Percentiles rank a stretch among this genome's conserved stretches.
phyloP scores from a whole-genome alignment of 2,888 invertebrate species.

The Caenorhabditis sp. region DNA sequence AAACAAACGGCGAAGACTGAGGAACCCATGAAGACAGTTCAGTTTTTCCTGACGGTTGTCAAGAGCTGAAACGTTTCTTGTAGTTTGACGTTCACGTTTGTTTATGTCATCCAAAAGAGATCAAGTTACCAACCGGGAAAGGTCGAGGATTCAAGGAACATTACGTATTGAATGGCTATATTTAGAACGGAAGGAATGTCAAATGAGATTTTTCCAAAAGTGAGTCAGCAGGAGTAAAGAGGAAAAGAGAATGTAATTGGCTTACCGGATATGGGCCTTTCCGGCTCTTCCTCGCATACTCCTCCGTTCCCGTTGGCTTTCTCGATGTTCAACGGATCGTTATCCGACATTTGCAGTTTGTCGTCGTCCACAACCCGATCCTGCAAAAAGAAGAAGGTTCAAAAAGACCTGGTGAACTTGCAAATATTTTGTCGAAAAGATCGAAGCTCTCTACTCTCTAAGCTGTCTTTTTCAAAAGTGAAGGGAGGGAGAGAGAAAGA shows the following conservation, averaged over 20 bases:
- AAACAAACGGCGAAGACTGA: constrained; percentile 71
- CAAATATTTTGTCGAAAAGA: not conserved
- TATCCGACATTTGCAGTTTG: constrained; percentile 39
- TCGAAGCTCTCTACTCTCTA: not conserved
- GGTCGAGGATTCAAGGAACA: not conserved
- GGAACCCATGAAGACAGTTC: constrained; percentile 61
- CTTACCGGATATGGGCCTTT: constrained; percentile 39
- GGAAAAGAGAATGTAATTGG: constrained; percentile 4
- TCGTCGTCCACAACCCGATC: constrained; percentile 45
- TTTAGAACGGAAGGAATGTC: constrained; percentile 8
- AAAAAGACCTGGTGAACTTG: not conserved
- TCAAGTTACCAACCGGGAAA: constrained; percentile 29
- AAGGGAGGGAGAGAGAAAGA: not conserved
- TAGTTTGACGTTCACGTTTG: not conserved
- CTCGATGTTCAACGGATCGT: constrained; percentile 36
- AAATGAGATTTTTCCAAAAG: no score
- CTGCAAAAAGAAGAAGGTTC: no score
- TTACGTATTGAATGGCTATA: not conserved
- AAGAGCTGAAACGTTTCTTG: constrained; percentile 31
- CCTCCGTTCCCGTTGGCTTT: constrained; percentile 7
- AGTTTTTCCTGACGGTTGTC: constrained; percentile 56
- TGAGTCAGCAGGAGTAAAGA: no score
- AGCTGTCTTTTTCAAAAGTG: constrained; percentile 1
- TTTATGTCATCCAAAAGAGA: constrained; percentile 15
- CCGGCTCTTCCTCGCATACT: constrained; percentile 8